Conservation (phyloP, 2,113 vertebrate species). For the Pelobates fuscus region DNA sequence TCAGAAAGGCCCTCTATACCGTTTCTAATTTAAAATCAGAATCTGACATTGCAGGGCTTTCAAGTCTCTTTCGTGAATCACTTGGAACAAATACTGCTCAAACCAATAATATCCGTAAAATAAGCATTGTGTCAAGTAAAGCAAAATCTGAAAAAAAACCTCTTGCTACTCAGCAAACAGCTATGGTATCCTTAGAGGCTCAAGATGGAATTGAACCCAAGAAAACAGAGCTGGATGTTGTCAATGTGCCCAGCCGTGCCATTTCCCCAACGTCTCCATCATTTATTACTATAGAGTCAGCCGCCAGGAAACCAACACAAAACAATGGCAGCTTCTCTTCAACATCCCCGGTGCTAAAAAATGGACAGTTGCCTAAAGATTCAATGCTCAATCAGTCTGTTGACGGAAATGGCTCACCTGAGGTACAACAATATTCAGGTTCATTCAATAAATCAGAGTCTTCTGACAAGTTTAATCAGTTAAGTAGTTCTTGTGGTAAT, state of each 20-base stretch:
- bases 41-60: conserved; percentile 76
- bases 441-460: conserved; percentile 49
- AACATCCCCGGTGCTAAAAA: conserved; percentile 53
- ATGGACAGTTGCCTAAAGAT: neutral
- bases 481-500: conserved; percentile 36
- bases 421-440: conserved; percentile 50
- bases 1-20: conserved; percentile 89
- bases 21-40: conserved; percentile 89
- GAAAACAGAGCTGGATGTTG: conserved; percentile 46
- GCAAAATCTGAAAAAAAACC: conserved; percentile 52
- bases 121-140: conserved; percentile 75
- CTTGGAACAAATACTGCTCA: conserved; percentile 64
- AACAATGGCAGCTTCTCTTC: conserved; percentile 3
- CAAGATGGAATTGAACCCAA: conserved; percentile 44
- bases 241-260: conserved; percentile 58
- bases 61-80: conserved; percentile 82
- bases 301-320: conserved; percentile 70
- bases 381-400: conserved; percentile 41
- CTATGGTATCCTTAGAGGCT: conserved; percentile 22
- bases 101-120: conserved; percentile 70
- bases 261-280: conserved; percentile 78
- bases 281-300: conserved; percentile 84
- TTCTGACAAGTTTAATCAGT: neutral
- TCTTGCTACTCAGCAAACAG: conserved; percentile 34
- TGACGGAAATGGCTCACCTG: conserved; percentile 45